phyloP scores from a whole-genome alignment of 2,797 vertebrate genomes.

The Phrynocephalus guinanensis region DNA sequence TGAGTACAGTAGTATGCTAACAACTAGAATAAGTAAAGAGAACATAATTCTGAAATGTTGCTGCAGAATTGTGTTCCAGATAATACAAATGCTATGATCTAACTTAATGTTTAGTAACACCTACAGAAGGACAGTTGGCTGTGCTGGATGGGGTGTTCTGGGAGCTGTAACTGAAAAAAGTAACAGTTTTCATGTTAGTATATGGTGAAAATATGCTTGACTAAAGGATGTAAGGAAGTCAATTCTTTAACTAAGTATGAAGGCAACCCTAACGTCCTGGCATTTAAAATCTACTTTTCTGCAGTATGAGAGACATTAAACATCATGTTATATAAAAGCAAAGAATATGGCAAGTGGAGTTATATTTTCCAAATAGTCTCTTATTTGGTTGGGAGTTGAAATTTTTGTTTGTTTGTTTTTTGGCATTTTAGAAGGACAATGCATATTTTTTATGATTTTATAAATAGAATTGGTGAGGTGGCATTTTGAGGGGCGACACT shows the following conservation, averaged over 20 bases:
- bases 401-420: neutral
- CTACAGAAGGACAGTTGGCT: no score
- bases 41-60: neutral
- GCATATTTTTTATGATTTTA: neutral
- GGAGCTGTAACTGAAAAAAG: neutral
- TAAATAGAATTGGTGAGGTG: neutral
- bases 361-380: neutral
- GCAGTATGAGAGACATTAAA: neutral
- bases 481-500: neutral
- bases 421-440: neutral
- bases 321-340: neutral
- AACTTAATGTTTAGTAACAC: neutral
- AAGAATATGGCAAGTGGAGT: neutral
- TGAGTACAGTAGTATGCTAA: neutral
- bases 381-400: neutral
- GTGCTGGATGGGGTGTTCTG: no score
- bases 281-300: neutral
- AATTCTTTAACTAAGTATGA: no score
- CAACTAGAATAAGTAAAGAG: neutral
- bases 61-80: neutral
- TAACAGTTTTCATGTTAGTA: neutral
- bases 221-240: neutral
- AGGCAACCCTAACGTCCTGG: neutral
- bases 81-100: neutral
- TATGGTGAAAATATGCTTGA: neutral